Evolutionary conservation across 2,113 vertebrate genomes (phyloP).

Genomic region (Ageneiosus marmoratus): DNA sequence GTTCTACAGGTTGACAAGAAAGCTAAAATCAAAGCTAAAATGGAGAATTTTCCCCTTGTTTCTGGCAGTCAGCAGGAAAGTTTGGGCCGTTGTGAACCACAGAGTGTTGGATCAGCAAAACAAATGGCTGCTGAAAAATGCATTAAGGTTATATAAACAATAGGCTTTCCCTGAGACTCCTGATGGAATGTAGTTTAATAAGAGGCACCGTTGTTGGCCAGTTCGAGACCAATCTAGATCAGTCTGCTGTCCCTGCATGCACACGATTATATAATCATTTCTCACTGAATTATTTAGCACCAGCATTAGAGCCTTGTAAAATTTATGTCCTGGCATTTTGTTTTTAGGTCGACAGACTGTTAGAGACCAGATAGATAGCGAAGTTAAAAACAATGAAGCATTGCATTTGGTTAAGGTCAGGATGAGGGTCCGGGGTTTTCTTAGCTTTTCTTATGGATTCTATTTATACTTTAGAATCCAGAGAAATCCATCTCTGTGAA

Average conservation of each 20-base stretch:
- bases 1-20: not conserved
- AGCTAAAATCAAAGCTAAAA: not conserved
- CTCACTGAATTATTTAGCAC: constrained; percentile 33
- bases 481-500: not conserved
- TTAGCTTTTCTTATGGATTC: not conserved
- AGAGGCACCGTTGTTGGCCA: not conserved
- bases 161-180: not conserved
- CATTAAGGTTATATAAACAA: constrained; percentile 31
- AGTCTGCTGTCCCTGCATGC: constrained; percentile 6
- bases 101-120: constrained; percentile 24
- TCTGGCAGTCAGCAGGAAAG: constrained; percentile 20
- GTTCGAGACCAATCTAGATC: constrained; percentile 13
- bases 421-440: too few species aligned
- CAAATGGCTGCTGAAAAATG: constrained; percentile 15
- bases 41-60: not conserved
- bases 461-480: not conserved
- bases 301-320: constrained; percentile 3
- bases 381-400: not conserved
- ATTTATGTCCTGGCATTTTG: constrained; percentile 29
- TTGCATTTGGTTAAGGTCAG: too few species aligned
- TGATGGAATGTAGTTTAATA: constrained; percentile 21
- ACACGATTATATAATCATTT: constrained; percentile 32
- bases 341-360: constrained; percentile 1
- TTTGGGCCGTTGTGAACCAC: not conserved
- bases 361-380: not conserved